These are phyloP conservation scores for Myoxocephalus aenaeus DNA, from an alignment of 2,797 vertebrate genomes.

Conservation along the genomic window DNA sequence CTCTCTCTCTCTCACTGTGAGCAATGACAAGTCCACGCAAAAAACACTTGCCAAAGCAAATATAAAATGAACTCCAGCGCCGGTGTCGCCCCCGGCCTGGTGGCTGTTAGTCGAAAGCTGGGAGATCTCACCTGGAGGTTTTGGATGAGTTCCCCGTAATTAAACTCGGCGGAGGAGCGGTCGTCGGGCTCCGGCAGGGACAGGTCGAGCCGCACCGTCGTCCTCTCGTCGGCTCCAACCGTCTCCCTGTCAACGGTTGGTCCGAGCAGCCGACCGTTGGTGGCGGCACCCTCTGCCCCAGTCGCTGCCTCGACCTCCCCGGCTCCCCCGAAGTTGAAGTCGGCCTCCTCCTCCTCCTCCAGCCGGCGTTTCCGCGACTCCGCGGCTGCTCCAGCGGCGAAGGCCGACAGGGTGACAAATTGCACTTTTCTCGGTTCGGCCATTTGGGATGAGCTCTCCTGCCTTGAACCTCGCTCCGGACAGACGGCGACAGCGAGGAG, in stretches of 20 bases:
- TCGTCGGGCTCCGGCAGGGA: conserved; percentile 93
- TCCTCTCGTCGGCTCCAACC: conserved; percentile 80
- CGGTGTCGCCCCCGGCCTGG: conserved; percentile 42
- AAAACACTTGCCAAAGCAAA: conserved; percentile 57
- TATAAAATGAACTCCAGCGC: conserved; percentile 58
- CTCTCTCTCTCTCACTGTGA: conserved; percentile 11
- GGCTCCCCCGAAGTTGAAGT: conserved; percentile 78
- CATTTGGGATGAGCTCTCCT: conserved; percentile 87
- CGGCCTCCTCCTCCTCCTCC: conserved; percentile 89
- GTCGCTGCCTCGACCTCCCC: conserved; percentile 82
- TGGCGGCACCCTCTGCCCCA: conserved; percentile 81
- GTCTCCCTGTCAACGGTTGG: conserved; percentile 80
- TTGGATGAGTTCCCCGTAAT: conserved; percentile 93
- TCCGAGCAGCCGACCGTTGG: conserved; percentile 71
- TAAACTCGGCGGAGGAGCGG: conserved; percentile 93
- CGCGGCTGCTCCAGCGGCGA: conserved; percentile 81
- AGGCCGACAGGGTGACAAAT: conserved; percentile 93
- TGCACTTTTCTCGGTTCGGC: conserved; percentile 96
- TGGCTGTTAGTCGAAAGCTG: not conserved
- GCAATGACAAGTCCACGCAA: conserved; percentile 71
- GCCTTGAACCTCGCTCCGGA: conserved; percentile 81
- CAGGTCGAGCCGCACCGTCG: conserved; percentile 92
- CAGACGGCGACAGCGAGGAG: conserved; percentile 79
- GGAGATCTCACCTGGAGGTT: conserved; percentile 76
- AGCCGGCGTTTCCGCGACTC: conserved; percentile 88